Percentiles rank a stretch among this genome's conserved stretches.
Evolutionary conservation across 2,888 invertebrate genomes (phyloP).

Genomic region (Netelia inedita): DNA sequence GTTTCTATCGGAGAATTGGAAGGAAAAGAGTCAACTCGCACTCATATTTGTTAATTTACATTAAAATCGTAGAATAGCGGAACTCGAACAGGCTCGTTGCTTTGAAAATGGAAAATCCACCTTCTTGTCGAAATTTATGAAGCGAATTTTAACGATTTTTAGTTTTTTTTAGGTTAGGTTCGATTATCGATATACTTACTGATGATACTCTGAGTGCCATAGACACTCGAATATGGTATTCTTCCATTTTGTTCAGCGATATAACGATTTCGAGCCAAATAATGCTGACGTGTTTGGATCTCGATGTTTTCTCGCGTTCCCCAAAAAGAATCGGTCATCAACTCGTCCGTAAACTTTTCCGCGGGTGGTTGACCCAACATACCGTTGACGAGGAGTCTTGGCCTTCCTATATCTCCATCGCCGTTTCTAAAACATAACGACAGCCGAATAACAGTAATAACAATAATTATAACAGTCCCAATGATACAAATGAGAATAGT

Average conservation of each 20-base stretch:
- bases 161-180: neutral
- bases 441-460: conserved; percentile 53
- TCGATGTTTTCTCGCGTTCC: conserved; percentile 79
- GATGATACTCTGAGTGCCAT: conserved; percentile 78
- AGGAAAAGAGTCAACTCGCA: conserved; percentile 9
- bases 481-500: conserved; percentile 12
- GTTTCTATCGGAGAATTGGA: conserved; percentile 69
- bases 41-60: neutral
- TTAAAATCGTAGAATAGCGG: neutral
- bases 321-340: conserved; percentile 77
- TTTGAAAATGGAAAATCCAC: no score
- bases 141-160: no score
- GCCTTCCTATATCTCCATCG: conserved; percentile 75
- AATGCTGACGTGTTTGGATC: conserved; percentile 86
- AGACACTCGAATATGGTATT: conserved; percentile 82
- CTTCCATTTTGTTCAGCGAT: conserved; percentile 86
- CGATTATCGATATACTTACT: conserved; percentile 75
- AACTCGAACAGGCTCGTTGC: no score
- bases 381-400: conserved; percentile 77
- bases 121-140: no score
- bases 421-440: conserved; percentile 75
- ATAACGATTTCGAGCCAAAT: conserved; percentile 87
- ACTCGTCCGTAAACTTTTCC: conserved; percentile 75
- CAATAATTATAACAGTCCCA: conserved; percentile 7
- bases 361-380: conserved; percentile 72